Percentiles rank a stretch among this genome's conserved stretches.
Evolutionary conservation across 2,797 vertebrate genomes (phyloP).

Genomic region (Rhinoraja longicauda): DNA sequence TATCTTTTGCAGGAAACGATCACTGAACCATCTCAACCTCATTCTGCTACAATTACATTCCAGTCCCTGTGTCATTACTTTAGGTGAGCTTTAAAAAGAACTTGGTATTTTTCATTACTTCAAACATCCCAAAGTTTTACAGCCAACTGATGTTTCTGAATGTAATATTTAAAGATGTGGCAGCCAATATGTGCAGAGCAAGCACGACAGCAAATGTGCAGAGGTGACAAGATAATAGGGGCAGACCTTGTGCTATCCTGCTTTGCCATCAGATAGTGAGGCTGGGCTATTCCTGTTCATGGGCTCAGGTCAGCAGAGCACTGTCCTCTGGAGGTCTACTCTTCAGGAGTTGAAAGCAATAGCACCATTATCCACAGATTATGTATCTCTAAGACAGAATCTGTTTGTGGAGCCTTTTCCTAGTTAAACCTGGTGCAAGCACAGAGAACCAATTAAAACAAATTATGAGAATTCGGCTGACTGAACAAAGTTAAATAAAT

Average conservation of each 20-base stretch:
- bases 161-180: background rate
- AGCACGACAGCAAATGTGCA: background rate
- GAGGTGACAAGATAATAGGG: background rate
- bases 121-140: background rate
- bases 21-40: constrained; percentile 80
- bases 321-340: no score
- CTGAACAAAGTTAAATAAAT: no score
- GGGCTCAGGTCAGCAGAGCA: no score
- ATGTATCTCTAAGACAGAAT: no score
- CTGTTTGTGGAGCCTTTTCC: no score
- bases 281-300: no score
- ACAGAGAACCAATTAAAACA: no score
- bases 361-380: no score
- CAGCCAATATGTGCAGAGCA: background rate
- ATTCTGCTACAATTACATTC: constrained; percentile 84
- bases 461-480: no score
- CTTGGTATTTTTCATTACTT: background rate
- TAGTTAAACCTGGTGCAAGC: no score
- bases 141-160: background rate
- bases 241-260: background rate
- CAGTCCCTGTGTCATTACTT: constrained; percentile 90
- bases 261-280: no score
- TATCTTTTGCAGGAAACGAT: constrained; percentile 78
- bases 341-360: no score
- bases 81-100: constrained; percentile 64